A percentile compares a stretch with the other conserved stretches of the same genome.
Conservation (phyloP, 2,797 vertebrate genomes). For the Uromys caudimaculatus region DNA sequence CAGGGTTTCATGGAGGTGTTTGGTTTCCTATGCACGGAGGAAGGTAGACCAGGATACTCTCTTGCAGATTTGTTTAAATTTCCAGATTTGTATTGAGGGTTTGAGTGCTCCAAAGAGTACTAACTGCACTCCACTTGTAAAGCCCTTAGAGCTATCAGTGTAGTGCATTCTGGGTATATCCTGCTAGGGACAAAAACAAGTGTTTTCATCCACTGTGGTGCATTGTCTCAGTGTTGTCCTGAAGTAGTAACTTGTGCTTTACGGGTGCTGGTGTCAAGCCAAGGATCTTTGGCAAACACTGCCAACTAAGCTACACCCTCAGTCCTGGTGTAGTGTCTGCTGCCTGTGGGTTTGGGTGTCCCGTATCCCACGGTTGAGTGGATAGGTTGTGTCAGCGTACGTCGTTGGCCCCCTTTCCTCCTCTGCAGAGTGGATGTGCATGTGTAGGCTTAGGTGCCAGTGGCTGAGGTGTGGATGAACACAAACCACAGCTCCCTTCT, state of each 20-base stretch:
- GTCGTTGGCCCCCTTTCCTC: neutral
- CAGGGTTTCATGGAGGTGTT: neutral
- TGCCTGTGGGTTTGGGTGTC: neutral
- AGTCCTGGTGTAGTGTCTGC: neutral
- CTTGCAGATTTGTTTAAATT: conserved; percentile 74
- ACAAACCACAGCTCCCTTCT: neutral
- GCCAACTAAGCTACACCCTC: neutral
- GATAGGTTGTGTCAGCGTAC: neutral
- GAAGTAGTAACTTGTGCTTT: neutral
- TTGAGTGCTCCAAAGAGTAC: conserved; percentile 67
- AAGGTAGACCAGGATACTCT: conserved; percentile 65
- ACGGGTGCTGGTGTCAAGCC: neutral
- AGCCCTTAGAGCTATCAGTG: neutral
- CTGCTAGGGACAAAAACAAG: neutral
- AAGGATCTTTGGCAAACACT: neutral
- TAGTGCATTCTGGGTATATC: neutral
- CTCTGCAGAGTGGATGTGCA: neutral
- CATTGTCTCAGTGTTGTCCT: neutral
- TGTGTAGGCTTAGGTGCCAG: neutral
- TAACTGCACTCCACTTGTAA: neutral
- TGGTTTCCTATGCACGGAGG: conserved; percentile 5
- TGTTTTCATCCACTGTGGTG: neutral
- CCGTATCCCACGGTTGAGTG: neutral
- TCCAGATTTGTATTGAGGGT: conserved; percentile 43
- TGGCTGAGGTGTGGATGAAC: neutral